These are phyloP conservation scores for Isichthys henryi DNA, from an alignment of 2,113 vertebrate species.

Conservation along the genomic window DNA sequence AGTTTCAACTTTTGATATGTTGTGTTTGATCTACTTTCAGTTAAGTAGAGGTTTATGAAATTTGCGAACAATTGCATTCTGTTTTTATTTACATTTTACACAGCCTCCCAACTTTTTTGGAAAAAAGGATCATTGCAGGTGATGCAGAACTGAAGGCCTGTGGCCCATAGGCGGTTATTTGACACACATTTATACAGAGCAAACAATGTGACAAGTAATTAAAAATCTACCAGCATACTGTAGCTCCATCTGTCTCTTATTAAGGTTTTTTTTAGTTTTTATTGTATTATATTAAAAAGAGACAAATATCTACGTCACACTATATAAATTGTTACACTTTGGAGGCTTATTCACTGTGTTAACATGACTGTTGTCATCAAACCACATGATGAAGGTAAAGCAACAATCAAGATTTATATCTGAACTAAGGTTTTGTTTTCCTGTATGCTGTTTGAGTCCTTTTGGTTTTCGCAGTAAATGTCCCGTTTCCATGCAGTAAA, in stretches of 20 bases:
- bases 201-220: neutral
- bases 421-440: neutral
- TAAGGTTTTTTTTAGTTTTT: neutral
- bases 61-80: neutral
- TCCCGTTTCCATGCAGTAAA: neutral
- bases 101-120: neutral
- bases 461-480: neutral
- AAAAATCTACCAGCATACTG: neutral
- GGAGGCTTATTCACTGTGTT: too few species aligned
- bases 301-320: too few species aligned
- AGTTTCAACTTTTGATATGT: neutral
- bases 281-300: too few species aligned
- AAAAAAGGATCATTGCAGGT: neutral
- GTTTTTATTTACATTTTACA: neutral
- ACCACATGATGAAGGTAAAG: neutral
- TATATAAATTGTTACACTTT: too few species aligned
- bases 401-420: neutral
- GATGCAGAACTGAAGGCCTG: neutral
- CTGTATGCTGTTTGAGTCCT: neutral
- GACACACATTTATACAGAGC: neutral
- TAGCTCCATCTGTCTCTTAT: neutral
- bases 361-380: neutral
- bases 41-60: neutral
- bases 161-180: neutral
- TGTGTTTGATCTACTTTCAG: neutral